phyloP scores from a whole-genome alignment of 2,113 vertebrate genomes.

The Cheirogaleus medius region DNA sequence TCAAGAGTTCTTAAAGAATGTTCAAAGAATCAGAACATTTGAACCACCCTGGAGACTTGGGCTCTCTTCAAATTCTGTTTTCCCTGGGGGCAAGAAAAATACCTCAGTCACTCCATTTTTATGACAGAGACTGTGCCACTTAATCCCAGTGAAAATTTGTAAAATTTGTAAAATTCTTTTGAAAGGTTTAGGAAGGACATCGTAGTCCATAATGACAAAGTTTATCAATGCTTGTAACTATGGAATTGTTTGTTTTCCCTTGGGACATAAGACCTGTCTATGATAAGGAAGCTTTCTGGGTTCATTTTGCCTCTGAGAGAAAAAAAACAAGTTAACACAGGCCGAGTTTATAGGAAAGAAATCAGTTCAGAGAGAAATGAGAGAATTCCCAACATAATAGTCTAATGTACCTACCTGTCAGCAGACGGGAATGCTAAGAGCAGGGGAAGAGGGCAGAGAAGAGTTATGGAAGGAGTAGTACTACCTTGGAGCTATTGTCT shows the following conservation, averaged over 20 bases:
- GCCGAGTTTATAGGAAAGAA: conserved; percentile 1
- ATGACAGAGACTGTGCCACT: not conserved
- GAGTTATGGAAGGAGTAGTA: not conserved
- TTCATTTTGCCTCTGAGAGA: not conserved
- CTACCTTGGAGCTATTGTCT: not conserved
- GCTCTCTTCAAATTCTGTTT: not conserved
- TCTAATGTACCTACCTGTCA: not conserved
- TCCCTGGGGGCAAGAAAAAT: not conserved
- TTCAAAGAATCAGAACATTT: conserved; percentile 33
- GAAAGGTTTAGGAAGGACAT: not conserved
- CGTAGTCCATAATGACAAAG: not conserved
- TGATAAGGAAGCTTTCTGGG: not conserved
- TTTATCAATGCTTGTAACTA: not conserved
- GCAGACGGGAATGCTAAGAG: not conserved
- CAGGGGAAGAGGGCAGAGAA: not conserved
- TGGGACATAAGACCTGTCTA: not conserved
- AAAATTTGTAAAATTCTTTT: not conserved
- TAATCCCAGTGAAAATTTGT: not conserved
- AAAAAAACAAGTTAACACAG: not conserved
- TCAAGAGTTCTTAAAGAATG: not conserved
- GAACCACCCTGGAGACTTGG: not conserved
- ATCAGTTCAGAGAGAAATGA: not conserved
- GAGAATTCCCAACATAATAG: not conserved
- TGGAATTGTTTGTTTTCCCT: not conserved
- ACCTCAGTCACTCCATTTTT: not conserved